Evolutionary conservation across 2,888 invertebrate species (phyloP).

Genomic region (Strigamia maritima): DNA sequence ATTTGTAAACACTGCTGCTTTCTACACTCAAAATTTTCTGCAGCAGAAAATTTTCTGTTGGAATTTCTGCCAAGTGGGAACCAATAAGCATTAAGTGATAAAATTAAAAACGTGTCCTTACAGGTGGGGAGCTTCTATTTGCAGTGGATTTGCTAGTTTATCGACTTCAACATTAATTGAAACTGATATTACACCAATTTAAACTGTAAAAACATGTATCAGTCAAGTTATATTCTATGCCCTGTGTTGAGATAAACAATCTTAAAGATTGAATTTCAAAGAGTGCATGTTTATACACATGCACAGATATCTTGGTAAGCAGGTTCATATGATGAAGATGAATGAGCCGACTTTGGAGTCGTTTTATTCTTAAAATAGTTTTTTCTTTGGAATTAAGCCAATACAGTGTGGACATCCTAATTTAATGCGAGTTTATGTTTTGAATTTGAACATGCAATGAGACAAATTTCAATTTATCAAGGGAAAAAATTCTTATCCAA

Average conservation of each 20-base stretch:
- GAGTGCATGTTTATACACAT: slow-evolving; percentile 20
- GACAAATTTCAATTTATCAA: slow-evolving; percentile 22
- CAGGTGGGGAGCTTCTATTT: too few relatives aligned
- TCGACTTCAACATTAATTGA: too few relatives aligned
- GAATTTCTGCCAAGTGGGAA: too few relatives aligned
- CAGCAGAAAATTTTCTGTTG: too few relatives aligned
- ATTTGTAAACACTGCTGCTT: too few relatives aligned
- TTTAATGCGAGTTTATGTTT: slow-evolving; percentile 16
- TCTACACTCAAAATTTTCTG: too few relatives aligned
- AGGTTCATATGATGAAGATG: slow-evolving; percentile 31
- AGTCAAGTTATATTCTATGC: not conserved
- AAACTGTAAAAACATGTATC: not conserved
- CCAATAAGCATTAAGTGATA: too few relatives aligned
- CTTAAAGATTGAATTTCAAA: slow-evolving; percentile 18
- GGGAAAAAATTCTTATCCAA: not conserved
- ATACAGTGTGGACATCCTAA: not conserved
- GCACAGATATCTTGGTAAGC: slow-evolving; percentile 18
- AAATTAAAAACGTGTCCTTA: too few relatives aligned
- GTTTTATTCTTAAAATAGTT: slow-evolving; percentile 30
- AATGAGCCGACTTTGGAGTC: slow-evolving; percentile 24
- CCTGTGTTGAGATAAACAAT: not conserved
- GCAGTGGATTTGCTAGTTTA: too few relatives aligned
- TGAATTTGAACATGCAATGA: not conserved
- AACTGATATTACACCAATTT: too few relatives aligned
- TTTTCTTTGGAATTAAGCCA: not conserved